Evolutionary conservation across 2,888 invertebrate genomes (phyloP).

Genomic region (Rapana venosa): DNA sequence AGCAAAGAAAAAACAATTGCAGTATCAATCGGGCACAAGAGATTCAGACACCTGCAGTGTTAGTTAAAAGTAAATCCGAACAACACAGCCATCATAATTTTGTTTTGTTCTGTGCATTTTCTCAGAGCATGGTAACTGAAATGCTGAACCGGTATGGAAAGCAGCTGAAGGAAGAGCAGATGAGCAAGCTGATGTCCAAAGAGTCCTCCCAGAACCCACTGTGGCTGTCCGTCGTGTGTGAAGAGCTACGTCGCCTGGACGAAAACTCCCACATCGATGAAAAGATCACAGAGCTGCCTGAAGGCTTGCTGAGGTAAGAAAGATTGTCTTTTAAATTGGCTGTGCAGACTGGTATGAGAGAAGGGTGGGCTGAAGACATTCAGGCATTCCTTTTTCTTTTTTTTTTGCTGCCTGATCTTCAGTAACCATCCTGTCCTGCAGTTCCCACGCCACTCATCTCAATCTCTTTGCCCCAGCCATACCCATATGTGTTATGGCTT

Average conservation of each 20-base stretch:
- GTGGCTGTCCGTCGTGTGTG: constrained; percentile 77
- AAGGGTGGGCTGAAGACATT: background rate
- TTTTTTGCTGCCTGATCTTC: too few relatives aligned
- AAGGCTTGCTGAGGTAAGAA: constrained; percentile 74
- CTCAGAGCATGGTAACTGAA: constrained; percentile 70
- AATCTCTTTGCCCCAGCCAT: too few relatives aligned
- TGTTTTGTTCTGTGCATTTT: background rate
- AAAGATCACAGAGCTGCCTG: constrained; percentile 72
- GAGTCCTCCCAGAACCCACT: constrained; percentile 75
- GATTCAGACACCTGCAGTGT: too few relatives aligned
- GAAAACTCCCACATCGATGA: constrained; percentile 66
- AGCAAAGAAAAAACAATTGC: too few relatives aligned
- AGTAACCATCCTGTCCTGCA: too few relatives aligned
- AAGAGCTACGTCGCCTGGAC: constrained; percentile 73
- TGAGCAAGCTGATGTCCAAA: constrained; percentile 68
- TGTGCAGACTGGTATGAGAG: background rate
- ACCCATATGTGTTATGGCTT: too few relatives aligned
- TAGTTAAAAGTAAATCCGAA: too few relatives aligned
- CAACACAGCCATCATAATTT: too few relatives aligned
- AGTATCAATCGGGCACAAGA: too few relatives aligned
- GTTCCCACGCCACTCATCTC: too few relatives aligned
- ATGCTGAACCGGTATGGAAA: constrained; percentile 66
- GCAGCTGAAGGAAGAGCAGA: constrained; percentile 68
- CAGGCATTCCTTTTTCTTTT: too few relatives aligned
- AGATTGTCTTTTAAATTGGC: background rate